Evolutionary conservation across 2,113 vertebrate genomes (phyloP), one percentile per base, ranked within the genome.

Genomic region (Sclerurus mexicanus): DNA sequence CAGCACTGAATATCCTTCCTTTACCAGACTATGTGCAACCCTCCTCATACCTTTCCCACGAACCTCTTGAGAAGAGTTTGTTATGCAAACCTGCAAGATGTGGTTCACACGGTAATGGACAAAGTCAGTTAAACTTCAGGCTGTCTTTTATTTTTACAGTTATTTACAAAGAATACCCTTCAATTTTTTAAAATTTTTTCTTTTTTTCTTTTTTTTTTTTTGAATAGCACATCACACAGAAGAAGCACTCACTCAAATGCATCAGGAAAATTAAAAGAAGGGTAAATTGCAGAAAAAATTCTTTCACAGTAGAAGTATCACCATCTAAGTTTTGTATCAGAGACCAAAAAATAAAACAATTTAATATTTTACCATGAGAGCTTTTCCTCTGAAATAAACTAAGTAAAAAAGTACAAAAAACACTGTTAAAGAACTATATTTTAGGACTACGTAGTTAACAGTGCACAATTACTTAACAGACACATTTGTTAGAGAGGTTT

Each of bases 41-140:
- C 66, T 92, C 16, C 68, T 40, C 63, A 33, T 88, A 60, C 19
- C 68, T 95, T 94, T 83, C 91, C 87, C 75, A 96, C 90, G 22
- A 82, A 91, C 60, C 59, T 75, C 59, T 94, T 93, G 40, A 81
- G 90, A 79, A 62, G 18, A 72, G 82, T 97, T 93, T 96, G 66
- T 95, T 96, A 52, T 97, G 92, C 78, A 95, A 95, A 86, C 84
- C 80, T 96, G 85, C 84, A 91, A 89, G 77, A 91, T 92, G 87
- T 84, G 92, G 89, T 97, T 98, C 98, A 97, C 96, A 97, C 47
- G 56, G 96, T 97, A 85, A 90, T 95, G 47, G 86, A 60, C 59
- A 72, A 64, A 96, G 94, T 91, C 94, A 94, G 92, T 90, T 93
- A 92, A 96, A 96, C 91, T 91, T 62, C 59, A 76, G 86, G 47